Percentiles rank a stretch among this genome's conserved stretches.
These are phyloP conservation scores for Siphamia tubifer DNA, from an alignment of 2,113 vertebrate species.

Conservation along the genomic window DNA sequence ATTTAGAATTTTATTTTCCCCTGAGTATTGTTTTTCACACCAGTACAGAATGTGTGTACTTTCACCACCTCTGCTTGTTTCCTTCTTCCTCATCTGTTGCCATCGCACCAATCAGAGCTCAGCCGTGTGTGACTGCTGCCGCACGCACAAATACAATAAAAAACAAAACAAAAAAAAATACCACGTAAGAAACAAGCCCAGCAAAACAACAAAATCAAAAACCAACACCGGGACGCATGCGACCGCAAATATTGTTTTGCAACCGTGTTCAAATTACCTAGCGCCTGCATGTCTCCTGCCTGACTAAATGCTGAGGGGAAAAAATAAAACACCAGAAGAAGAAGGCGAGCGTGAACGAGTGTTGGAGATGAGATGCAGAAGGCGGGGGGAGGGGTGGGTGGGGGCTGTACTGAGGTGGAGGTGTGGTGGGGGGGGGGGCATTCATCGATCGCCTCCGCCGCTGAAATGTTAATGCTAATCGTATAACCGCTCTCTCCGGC, in stretches of 20 bases:
- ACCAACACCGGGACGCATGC: conserved; percentile 56
- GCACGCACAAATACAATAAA: conserved; percentile 49
- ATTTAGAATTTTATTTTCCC: background rate
- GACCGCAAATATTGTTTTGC: conserved; percentile 74
- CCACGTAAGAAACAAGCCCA: conserved; percentile 51
- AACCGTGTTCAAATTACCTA: conserved; percentile 83
- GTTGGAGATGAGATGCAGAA: conserved; percentile 27
- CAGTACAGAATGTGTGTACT: too few species aligned
- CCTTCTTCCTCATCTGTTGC: conserved; percentile 23
- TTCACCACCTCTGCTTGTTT: too few species aligned
- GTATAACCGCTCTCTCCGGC: conserved; percentile 87
- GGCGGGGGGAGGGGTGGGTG: conserved; percentile 1
- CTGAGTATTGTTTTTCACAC: background rate
- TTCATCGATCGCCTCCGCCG: conserved; percentile 86
- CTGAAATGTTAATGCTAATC: conserved; percentile 96
- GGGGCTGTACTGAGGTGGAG: too few species aligned
- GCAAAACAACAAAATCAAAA: conserved; percentile 71
- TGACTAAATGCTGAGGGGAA: conserved; percentile 56
- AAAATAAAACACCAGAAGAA: conserved; percentile 2
- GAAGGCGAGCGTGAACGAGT: conserved; percentile 31
- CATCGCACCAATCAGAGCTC: conserved; percentile 56
- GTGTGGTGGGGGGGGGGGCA: conserved; percentile 23
- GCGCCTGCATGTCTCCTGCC: conserved; percentile 77
- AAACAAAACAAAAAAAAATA: conserved; percentile 61
- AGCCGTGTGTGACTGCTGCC: conserved; percentile 45